Evolutionary conservation across 35 echinoderm and acorn worm species (phyloP), one percentile per base, ranked within the genome.

Genomic region (Eucidaris tribuloides): DNA sequence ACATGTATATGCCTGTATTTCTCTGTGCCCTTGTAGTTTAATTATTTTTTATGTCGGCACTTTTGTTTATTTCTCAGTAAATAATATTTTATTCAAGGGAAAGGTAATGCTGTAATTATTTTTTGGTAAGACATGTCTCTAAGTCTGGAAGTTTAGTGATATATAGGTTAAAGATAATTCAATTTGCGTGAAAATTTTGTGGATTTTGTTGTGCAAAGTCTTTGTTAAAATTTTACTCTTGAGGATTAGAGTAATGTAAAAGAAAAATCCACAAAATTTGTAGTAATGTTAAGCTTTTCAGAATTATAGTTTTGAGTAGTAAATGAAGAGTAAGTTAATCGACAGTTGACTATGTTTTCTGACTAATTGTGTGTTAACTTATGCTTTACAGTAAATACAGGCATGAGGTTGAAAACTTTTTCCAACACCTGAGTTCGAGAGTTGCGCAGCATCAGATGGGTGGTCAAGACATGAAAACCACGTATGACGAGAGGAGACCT

Each of bases 321-420:
- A 11, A 52, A 52, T 52, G 9, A 52, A 9, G 9, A 52, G 9
- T n/a, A 11, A n/a, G 9, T n/a, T 11, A 52, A 9, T 9, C 48
- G n/a, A 52, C 9, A n/a, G 48, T n/a, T 52, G 48, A 9, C n/a
- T 11, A 11, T 52, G 48, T 52, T 52, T 52, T 52, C n/a, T 11
- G 9, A 11, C 48, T 52, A 9, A 52, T 11, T 28, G 30, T 32
- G 30, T 0, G 31, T 68, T 68, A 18, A 64, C 0, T 23, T 64
- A 13, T 4, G 20, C 20, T 40, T 40, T 74, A 1, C 68, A 74
- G 68, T 44, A 74, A 74, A 74, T 44, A 74, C 68, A 74, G 68
- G 23, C 68, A 74, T 35, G 68, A 74, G 20, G 37, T 74, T 74
- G 68, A 74, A 40, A 74, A 74, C 29, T 74, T 35, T 44, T 74